Evolutionary conservation across 2,797 vertebrate genomes (phyloP), one percentile per base, ranked within the genome.

Genomic region (Alectoris magna): DNA sequence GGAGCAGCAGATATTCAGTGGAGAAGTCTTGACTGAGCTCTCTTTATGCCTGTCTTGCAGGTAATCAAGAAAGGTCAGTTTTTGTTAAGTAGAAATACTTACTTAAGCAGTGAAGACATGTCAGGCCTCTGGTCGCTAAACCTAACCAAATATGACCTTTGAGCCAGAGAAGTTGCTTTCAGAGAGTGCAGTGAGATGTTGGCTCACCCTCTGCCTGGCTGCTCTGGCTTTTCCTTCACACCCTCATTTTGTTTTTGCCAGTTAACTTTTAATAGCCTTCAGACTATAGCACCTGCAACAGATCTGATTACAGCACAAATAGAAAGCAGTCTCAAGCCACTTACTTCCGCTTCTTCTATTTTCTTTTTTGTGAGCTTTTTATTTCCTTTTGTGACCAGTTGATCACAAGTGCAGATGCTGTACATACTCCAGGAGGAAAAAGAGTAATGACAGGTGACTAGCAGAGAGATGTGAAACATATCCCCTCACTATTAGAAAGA

Each of bases 51-150:
- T 36, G 15, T 77, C 74, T 88, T 68, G 44, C 51, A 86, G 43
- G 29, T 91, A 76, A 75, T 86, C 29, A 75, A 44, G 75, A 84
- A 82, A 56, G 41, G 62, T 84, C 67, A 39, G 1, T 63, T 91
- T 87, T 62, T 68, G 22, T 85, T 74, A 39, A 72, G 23, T 36
- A 51, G 29, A 83, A 91, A 41, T 83, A 69, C 27, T 76, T 83
- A 69, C 27, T 76, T 87, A 66, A 72, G 71, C 26, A 58, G 6
- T 43, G 39, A 46, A 44, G 71, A 73, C 17, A 4, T 0, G 0
- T 69, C 48, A 64, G 44, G 31, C 1, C n/a, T 78, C 77, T 77
- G 79, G 39, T 87, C 66, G 48, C 38, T 77, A 11, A 76, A 43
- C 19, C 41, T 74, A 72, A 67, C 27, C 31, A 92, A 53, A 49